Evolutionary conservation across 1,140 invertebrate genomes (phyloP).

Genomic region (Drosophila prosaltans): DNA sequence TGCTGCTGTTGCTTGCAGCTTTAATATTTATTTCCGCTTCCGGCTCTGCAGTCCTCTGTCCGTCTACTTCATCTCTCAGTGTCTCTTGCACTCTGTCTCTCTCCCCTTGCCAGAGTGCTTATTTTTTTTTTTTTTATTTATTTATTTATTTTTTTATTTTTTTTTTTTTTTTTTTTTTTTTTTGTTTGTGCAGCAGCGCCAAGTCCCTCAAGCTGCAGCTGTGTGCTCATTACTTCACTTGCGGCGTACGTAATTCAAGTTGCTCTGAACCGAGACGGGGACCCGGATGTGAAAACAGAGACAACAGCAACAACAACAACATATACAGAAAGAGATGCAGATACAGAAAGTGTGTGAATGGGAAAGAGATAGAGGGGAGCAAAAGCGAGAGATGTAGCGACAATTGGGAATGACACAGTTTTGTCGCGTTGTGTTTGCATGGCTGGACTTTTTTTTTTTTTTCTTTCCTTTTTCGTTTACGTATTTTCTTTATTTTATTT

Average conservation of each 20-base stretch:
- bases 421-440: slow-evolving; percentile 53
- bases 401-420: slow-evolving; percentile 65
- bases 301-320: slow-evolving; percentile 28
- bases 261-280: slow-evolving; percentile 35
- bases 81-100: background rate
- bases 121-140: too few relatives aligned
- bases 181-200: slow-evolving; percentile 34
- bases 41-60: slow-evolving; percentile 18
- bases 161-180: slow-evolving; percentile 9
- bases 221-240: slow-evolving; percentile 77
- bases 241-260: slow-evolving; percentile 79
- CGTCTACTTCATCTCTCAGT: slow-evolving; percentile 4
- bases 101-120: background rate
- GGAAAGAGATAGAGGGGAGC: slow-evolving; percentile 11
- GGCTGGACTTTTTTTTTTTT: slow-evolving; percentile 33
- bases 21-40: slow-evolving; percentile 77
- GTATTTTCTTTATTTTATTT: slow-evolving; percentile 22
- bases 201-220: slow-evolving; percentile 60
- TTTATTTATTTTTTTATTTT: too few relatives aligned
- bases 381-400: slow-evolving; percentile 9
- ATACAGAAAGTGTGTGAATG: background rate
- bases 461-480: slow-evolving; percentile 42
- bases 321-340: background rate
- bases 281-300: slow-evolving; percentile 34
- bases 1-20: slow-evolving; percentile 47